Evolutionary conservation across 35 echinoderm and acorn worm species (phyloP), one percentile per base, ranked within the genome.

Genomic region (Ophioderma brevispina): DNA sequence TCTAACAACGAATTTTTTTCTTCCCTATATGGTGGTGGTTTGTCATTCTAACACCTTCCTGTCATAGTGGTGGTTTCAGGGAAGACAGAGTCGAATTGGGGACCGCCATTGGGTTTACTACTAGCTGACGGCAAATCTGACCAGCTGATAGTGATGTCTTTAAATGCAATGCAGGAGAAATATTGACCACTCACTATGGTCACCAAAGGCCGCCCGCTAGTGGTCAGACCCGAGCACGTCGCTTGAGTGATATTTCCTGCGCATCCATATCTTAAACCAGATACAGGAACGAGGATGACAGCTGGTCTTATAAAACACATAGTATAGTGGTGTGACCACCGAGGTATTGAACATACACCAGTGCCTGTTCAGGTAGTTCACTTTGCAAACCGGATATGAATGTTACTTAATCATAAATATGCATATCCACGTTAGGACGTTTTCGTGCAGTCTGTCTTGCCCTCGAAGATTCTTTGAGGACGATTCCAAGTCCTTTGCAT

Each of bases 261-360:
- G 21, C n/a, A n/a, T n/a, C 97, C 97, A 99, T 55, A 95, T 93
- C 55, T 99, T 40, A 36, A 91, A 99, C n/a, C 95, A 80, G 43
- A 99, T 95, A 8, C 80, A 91, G 0, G 97, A 99, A 17, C 93
- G 93, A 38, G 92, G 80, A 15, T 95, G 81, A 18, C 95, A 93
- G 77, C 85, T 99, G 46, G 87, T 92, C 8, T 93, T 99, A 43
- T 95, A 99, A 55, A 99, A 99, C n/a, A 99, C 97, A 31, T 99
- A 99, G 76, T 99, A 99, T 77, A 99, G 95, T 64, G 97, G 97
- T 0, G 97, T 99, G 30, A 99, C 93, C 17, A 99, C 97, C 18
- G 97, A 94, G 40, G 97, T 99, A 88, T 99, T 99, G 64, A 95
- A 99, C 79, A 99, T 90, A 55, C 95, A n/a, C 97, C 34, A n/a